Evolutionary conservation across 2,797 vertebrate genomes (phyloP).

Genomic region (Molossus molossus): DNA sequence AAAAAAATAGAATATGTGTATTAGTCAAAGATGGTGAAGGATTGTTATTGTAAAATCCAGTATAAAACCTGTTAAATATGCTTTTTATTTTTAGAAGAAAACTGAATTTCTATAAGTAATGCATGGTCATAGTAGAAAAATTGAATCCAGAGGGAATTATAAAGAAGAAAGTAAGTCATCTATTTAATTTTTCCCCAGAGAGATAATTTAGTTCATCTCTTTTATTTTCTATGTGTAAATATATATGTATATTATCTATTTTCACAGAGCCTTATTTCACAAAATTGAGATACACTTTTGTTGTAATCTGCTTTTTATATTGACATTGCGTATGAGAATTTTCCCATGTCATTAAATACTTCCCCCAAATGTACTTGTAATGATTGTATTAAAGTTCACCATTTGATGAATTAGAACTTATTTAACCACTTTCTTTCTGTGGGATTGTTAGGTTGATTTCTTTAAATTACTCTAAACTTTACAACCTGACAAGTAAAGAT

Average conservation of each 20-base stretch:
- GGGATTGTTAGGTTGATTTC: slow-evolving; percentile 45
- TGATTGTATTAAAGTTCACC: slow-evolving; percentile 4
- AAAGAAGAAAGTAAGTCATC: slow-evolving; percentile 20
- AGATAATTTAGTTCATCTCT: background rate
- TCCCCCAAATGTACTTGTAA: background rate
- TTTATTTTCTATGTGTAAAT: slow-evolving; percentile 11
- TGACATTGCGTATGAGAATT: background rate
- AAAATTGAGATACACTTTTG: slow-evolving; percentile 18
- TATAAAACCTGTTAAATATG: background rate
- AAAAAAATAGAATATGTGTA: background rate
- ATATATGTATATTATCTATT: background rate
- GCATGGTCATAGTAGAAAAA: background rate
- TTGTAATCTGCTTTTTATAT: background rate
- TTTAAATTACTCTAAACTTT: slow-evolving; percentile 20
- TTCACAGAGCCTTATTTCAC: background rate
- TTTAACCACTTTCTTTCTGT: slow-evolving; percentile 16
- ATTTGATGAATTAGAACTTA: slow-evolving; percentile 27
- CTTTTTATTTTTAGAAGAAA: slow-evolving; percentile 28
- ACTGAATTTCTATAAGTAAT: slow-evolving; percentile 59
- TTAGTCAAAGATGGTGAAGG: slow-evolving; percentile 15
- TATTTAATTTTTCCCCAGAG: slow-evolving; percentile 10
- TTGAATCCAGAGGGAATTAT: slow-evolving; percentile 29
- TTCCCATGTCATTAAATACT: background rate
- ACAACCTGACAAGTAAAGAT: background rate
- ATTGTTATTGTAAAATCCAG: slow-evolving; percentile 8